A percentile compares a stretch with the other conserved stretches of the same genome.
phyloP scores from a whole-genome alignment of 2,797 vertebrate species.

The Enteromius thamalakanensis region DNA sequence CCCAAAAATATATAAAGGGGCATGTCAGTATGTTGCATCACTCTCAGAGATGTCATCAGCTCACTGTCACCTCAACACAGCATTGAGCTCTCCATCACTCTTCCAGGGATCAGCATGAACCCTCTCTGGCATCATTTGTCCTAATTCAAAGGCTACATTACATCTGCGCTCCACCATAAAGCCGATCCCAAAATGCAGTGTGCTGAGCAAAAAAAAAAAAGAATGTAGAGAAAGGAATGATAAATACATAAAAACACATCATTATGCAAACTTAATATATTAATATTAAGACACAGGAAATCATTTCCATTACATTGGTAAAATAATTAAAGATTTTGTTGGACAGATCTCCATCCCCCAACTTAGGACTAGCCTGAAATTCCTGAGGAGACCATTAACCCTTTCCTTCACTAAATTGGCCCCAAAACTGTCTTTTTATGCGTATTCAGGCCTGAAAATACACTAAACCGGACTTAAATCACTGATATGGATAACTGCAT shows the following conservation, averaged over 20 bases:
- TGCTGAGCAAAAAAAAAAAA: not conserved
- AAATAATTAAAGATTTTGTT: too few species aligned
- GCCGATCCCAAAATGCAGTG: not conserved
- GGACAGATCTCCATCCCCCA: too few species aligned
- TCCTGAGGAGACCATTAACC: too few species aligned
- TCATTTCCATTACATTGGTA: too few species aligned
- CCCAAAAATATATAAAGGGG: slow-evolving; percentile 20
- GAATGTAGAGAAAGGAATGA: not conserved
- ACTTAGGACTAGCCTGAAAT: too few species aligned
- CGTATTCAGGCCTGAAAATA: too few species aligned
- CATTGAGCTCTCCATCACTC: slow-evolving; percentile 10
- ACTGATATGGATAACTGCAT: too few species aligned
- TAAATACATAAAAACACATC: too few species aligned
- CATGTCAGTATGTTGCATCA: slow-evolving; percentile 45
- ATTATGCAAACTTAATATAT: not conserved
- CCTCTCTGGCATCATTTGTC: not conserved
- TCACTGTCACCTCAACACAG: slow-evolving; percentile 11
- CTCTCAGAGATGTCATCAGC: slow-evolving; percentile 26
- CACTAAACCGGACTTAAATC: too few species aligned
- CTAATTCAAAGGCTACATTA: not conserved
- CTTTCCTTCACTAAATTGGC: too few species aligned
- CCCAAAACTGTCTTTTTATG: too few species aligned
- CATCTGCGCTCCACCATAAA: not conserved
- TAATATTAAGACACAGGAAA: too few species aligned
- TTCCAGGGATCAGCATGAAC: not conserved